Evolutionary conservation across 2,797 vertebrate genomes (phyloP).

Genomic region (Austrolebias charrua): DNA sequence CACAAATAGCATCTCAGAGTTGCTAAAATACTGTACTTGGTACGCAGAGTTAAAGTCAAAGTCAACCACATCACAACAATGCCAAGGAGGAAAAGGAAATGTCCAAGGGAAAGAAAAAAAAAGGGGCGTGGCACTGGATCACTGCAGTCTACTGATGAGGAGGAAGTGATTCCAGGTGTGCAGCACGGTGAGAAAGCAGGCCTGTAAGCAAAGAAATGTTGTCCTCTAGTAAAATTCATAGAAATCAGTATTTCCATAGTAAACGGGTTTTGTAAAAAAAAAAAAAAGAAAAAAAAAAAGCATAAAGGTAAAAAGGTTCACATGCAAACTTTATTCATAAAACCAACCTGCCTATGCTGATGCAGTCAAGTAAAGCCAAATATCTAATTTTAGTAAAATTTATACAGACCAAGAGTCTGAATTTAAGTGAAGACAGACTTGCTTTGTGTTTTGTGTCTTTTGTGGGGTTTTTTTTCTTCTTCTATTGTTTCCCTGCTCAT

Average conservation of each 20-base stretch:
- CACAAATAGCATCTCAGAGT: too few species aligned
- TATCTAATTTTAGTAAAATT: constrained; percentile 32
- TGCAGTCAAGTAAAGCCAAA: constrained; percentile 22
- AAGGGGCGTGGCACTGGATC: too few species aligned
- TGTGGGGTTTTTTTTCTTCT: constrained; percentile 6
- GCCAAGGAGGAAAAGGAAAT: too few species aligned
- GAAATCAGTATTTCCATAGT: constrained; percentile 12
- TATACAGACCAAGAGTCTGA: constrained; percentile 18
- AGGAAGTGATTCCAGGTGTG: too few species aligned
- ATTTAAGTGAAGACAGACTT: constrained; percentile 49
- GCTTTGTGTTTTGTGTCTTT: constrained; percentile 27
- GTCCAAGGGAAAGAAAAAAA: too few species aligned
- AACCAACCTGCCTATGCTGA: constrained; percentile 35
- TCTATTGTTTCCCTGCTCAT: constrained; percentile 48
- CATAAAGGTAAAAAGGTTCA: constrained; percentile 45
- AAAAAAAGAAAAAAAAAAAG: constrained; percentile 37
- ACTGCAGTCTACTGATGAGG: too few species aligned
- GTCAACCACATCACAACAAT: too few species aligned
- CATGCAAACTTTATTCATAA: constrained; percentile 40
- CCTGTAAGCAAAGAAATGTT: too few species aligned
- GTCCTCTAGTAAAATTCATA: too few species aligned
- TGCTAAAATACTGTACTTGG: too few species aligned
- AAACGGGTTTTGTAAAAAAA: constrained; percentile 35
- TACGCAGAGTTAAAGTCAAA: too few species aligned
- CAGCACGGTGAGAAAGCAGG: too few species aligned